Conservation (phyloP, 1,140 invertebrate genomes). For the Artemia franciscana region DNA sequence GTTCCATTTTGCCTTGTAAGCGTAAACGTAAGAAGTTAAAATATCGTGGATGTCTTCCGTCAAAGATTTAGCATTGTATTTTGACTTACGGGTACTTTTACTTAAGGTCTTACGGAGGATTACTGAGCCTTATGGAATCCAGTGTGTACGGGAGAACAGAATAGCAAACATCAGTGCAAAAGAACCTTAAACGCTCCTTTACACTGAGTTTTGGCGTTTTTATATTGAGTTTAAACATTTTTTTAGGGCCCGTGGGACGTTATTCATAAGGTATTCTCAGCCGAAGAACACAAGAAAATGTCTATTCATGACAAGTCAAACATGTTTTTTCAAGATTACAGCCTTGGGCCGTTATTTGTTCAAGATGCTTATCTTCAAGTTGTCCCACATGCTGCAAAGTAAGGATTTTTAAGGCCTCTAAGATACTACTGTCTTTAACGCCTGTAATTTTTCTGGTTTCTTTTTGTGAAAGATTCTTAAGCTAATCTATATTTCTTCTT, state of each 20-base stretch:
- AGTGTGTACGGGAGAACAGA: too few species aligned
- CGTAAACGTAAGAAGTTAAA: too few species aligned
- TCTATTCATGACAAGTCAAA: slow-evolving; percentile 59
- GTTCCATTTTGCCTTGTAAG: too few species aligned
- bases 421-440: slow-evolving; percentile 5
- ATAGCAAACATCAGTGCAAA: too few species aligned
- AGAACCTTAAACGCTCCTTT: too few species aligned
- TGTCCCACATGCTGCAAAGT: slow-evolving; percentile 37
- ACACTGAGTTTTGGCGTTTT: too few species aligned
- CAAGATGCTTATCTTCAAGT: slow-evolving; percentile 87
- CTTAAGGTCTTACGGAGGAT: too few species aligned
- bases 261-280: slow-evolving; percentile 61
- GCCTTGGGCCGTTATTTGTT: slow-evolving; percentile 76
- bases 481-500: too few species aligned
- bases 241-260: slow-evolving; percentile 77
- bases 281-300: slow-evolving; percentile 57
- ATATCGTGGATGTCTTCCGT: too few species aligned
- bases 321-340: slow-evolving; percentile 94
- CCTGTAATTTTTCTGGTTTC: slow-evolving; percentile 1
- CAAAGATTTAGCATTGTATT: too few species aligned
- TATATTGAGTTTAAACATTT: slow-evolving; percentile 4
- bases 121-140: too few species aligned
- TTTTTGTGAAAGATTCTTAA: background rate
- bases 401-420: slow-evolving; percentile 19
- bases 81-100: too few species aligned